Evolutionary conservation across 2,797 vertebrate species (phyloP), one percentile per base, ranked within the genome.

Genomic region (Sebastes melanostomus): DNA sequence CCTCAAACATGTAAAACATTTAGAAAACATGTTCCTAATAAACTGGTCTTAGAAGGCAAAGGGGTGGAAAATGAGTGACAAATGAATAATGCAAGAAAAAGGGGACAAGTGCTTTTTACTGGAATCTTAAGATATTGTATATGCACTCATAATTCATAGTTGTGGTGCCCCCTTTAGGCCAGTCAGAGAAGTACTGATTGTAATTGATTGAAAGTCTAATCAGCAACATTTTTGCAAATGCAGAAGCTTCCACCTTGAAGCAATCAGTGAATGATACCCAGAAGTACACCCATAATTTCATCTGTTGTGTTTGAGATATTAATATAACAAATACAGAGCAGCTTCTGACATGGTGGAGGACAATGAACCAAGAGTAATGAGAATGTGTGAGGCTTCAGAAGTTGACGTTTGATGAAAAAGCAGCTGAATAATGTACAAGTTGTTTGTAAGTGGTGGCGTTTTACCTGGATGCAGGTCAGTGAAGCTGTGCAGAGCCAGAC

Each of bases 401-500:
- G 16, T 60, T 22, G 5, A 8, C 1, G 2, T 5, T 42, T 42
- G 13, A 27, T 27, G 10, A 29, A 25, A 70, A 70, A 27, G 8
- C 5, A 25, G 16, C 2, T 34, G 3, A 36, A 38, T 4, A 22
- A 34, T 16, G 20, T 22, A 11, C 0, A 36, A 1, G 46, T 8
- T 66, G 24, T 52, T 22, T 22, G 55, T 32, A 13, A 14, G 70
- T 29, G 63, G 8, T 16, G 29, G 16, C 81, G 38, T 85, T 75
- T 83, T 94, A 99, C 98, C 98, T 94, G 97, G 96, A 84, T 97
- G 97, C 85, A 99, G 97, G 91, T 99, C 97, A 56, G 95, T 97
- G 94, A 99, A 99, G 94, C 97, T 98, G 87, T 99, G 97, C 83
- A 99, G 91, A n/a, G 98, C 97, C 91, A 99, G 91, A 91, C 98